Conservation (phyloP, 2,113 vertebrate genomes). For the Mustela lutreola region DNA sequence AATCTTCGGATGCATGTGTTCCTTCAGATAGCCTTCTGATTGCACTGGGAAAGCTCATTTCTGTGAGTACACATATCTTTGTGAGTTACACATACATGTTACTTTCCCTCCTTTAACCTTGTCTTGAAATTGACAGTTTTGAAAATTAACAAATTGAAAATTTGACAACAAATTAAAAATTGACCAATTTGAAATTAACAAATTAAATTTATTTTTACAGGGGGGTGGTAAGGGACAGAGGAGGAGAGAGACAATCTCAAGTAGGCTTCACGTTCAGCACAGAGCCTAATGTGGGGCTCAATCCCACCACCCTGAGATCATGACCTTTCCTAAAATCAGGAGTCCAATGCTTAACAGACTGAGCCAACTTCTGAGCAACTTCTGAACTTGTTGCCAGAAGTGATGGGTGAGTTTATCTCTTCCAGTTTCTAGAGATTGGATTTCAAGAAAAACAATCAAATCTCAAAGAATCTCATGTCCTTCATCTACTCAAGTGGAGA, state of each 20-base stretch:
- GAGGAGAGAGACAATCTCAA: background rate
- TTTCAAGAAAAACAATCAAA: background rate
- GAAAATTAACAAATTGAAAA: no score
- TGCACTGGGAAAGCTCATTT: background rate
- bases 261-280: background rate
- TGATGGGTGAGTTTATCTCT: background rate
- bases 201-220: background rate
- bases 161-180: no score
- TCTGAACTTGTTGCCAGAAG: background rate
- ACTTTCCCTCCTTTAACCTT: background rate
- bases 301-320: background rate
- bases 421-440: background rate
- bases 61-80: background rate
- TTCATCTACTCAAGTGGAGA: background rate
- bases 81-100: background rate
- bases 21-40: background rate
- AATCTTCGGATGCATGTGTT: background rate
- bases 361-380: background rate
- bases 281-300: background rate
- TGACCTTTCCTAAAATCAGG: background rate
- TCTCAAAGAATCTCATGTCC: background rate
- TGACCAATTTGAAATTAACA: no score
- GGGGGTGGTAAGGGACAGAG: background rate
- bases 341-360: background rate
- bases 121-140: background rate